Conservation (phyloP, 2,113 vertebrate species). For the Irena cyanogastra region DNA sequence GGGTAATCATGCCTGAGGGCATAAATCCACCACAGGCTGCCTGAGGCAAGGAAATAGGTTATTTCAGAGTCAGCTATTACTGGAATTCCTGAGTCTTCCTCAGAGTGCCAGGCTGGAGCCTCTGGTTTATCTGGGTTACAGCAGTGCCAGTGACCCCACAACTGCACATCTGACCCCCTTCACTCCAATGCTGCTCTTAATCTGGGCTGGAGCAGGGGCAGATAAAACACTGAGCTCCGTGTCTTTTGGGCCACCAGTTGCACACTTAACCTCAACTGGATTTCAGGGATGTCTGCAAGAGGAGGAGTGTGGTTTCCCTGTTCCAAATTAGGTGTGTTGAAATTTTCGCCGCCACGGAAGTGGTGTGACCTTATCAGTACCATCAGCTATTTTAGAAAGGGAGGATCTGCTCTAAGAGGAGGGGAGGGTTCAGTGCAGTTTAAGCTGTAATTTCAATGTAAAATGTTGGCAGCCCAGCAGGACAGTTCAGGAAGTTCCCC, state of each 20-base stretch:
- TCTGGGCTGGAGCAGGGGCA: neutral
- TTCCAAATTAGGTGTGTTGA: neutral
- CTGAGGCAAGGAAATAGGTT: neutral
- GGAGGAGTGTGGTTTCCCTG: neutral
- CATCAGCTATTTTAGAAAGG: neutral
- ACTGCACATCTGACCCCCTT: neutral
- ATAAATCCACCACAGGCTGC: conserved; percentile 42
- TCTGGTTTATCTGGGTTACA: neutral
- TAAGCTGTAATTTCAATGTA: neutral
- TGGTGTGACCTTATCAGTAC: neutral
- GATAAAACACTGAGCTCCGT: neutral
- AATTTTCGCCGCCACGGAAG: neutral
- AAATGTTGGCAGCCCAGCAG: neutral
- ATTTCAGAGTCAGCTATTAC: neutral
- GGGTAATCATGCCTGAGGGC: conserved; percentile 39
- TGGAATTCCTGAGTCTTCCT: neutral
- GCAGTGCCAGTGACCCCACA: neutral
- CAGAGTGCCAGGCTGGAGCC: neutral
- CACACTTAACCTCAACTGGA: neutral
- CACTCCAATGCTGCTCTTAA: neutral
- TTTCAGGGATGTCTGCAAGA: neutral
- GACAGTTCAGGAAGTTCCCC: neutral
- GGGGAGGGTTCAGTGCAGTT: neutral
- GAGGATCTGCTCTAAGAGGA: neutral
- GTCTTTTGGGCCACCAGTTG: neutral